phyloP scores from a whole-genome alignment of 2,113 vertebrate genomes.

The Hyperopisus bebe region DNA sequence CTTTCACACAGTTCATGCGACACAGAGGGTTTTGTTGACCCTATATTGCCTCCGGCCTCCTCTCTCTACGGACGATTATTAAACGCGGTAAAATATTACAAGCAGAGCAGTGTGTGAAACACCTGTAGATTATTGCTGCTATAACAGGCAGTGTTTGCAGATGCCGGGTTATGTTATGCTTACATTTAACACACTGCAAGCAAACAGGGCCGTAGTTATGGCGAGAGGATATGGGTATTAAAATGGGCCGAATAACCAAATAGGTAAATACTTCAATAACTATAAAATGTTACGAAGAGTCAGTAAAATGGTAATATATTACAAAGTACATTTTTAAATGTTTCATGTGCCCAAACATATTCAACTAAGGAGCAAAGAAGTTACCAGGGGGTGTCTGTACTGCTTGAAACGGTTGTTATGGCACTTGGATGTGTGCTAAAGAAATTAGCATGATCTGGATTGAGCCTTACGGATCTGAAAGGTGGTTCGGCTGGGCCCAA shows the following conservation, averaged over 20 bases:
- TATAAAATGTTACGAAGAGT: neutral
- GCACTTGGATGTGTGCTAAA: neutral
- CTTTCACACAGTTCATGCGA: neutral
- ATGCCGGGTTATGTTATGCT: neutral
- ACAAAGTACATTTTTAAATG: neutral
- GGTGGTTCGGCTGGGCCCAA: neutral
- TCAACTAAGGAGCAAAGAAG: neutral
- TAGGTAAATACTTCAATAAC: neutral
- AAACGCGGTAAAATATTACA: neutral
- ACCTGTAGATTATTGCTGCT: neutral
- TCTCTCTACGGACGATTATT: neutral
- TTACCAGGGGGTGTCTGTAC: neutral
- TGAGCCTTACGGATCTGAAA: neutral
- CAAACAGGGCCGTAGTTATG: neutral
- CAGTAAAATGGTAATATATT: neutral
- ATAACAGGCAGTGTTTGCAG: neutral
- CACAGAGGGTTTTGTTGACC: neutral
- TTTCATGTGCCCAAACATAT: neutral
- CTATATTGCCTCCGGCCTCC: neutral
- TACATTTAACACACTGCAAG: neutral
- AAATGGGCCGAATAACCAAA: neutral
- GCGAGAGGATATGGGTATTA: neutral
- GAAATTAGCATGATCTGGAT: neutral
- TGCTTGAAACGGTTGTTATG: neutral
- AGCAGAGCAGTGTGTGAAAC: neutral